Base-by-base conservation (phyloP, 2,888 invertebrate genomes). In the Protonemura montana region DNA sequence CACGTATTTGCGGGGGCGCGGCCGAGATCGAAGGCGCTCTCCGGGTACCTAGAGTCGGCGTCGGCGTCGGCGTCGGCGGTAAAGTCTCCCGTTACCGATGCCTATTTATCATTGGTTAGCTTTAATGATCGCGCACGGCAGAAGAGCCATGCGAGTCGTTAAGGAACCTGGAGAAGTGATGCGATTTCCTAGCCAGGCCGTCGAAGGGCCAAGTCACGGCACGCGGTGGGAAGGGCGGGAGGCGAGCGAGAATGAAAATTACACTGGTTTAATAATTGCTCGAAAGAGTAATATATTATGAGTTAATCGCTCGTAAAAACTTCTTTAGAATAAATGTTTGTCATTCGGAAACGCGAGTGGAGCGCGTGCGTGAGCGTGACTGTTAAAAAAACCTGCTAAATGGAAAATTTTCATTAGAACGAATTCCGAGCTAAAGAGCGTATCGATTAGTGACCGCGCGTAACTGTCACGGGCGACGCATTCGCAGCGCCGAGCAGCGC, bases 11-110 rank as follows among this genome's bases (percentile, higher is more conserved):
- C 59, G 16, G 21, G 13, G 16, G 59, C 59, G 27, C 30, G 21
- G n/a, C n/a, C 42, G 13, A 41, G 82, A 83, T 83, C 82, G 82
- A 83, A 83, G 82, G 82, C 42, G 82, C 25, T 83, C 82, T 28
- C n/a, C 16, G 29, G 21, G 82, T 59, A 59, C 16, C 59, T 3
- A 21, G 59, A 2, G 59, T 59, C 59, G 59, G 59, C 13, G 59
- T 59, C 59, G 41, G 41, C n/a, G n/a, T n/a, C 41, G 13, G 41
- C 41, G 13, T 7, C 41, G 82, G 25, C 82, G 35, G 35, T 83
- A 83, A 83, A 35, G 82, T 28, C 41, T 35, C 82, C 42, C 21
- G 82, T 83, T 83, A 83, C 41, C 82, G 26, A 41, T 26, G 26
- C 21, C 82, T 0, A 83, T 83, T 42, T 26, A 41, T 83, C 82